Evolutionary conservation across 2,113 vertebrate genomes (phyloP).

Genomic region (Castor canadensis): DNA sequence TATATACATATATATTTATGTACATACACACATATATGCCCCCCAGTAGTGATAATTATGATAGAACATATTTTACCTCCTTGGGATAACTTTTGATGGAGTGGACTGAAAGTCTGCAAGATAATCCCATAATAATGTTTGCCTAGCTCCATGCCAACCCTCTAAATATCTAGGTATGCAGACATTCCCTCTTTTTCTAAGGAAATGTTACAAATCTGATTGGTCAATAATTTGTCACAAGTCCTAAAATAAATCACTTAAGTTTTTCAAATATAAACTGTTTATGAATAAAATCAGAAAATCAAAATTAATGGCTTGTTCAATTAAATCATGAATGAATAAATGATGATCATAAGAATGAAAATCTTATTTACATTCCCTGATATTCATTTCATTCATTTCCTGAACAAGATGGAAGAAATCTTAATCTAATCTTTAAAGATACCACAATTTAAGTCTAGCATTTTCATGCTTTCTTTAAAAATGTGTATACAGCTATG

Average conservation of each 20-base stretch:
- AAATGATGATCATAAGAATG: background rate
- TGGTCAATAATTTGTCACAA: background rate
- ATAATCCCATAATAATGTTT: background rate
- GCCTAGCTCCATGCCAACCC: background rate
- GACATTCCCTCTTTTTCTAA: background rate
- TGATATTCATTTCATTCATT: background rate
- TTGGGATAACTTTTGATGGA: background rate
- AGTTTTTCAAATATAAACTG: background rate
- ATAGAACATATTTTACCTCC: background rate
- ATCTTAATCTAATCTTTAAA: background rate
- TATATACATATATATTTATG: too few relatives aligned
- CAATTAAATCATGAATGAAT: background rate
- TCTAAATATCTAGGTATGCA: background rate
- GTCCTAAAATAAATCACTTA: background rate
- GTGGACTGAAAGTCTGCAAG: background rate
- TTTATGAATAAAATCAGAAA: background rate
- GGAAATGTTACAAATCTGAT: background rate
- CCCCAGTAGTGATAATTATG: background rate
- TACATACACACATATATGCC: too few relatives aligned
- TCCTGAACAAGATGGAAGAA: background rate
- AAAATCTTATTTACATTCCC: background rate
- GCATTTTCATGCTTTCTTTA: background rate
- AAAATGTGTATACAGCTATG: background rate
- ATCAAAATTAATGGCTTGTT: background rate
- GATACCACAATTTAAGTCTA: background rate